These are phyloP conservation scores for Lampropteryx suffumata DNA, from an alignment of 2,888 invertebrate genomes.

Conservation along the genomic window DNA sequence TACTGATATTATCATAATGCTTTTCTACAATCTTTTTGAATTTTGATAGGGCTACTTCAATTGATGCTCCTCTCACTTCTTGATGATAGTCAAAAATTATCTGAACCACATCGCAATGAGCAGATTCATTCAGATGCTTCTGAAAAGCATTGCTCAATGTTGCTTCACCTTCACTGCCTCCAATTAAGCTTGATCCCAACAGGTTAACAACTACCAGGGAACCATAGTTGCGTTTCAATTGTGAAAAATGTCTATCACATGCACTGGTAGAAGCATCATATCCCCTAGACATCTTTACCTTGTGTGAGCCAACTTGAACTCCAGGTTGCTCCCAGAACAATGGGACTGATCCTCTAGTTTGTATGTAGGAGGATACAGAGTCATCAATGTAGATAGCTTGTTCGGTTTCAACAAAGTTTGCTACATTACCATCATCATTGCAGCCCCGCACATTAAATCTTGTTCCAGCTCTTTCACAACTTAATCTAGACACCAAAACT, in stretches of 20 bases:
- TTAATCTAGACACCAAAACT: constrained; percentile 96
- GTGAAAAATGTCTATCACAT: constrained; percentile 94
- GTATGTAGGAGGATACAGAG: constrained; percentile 93
- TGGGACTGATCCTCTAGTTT: constrained; percentile 98
- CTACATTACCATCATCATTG: constrained; percentile 99
- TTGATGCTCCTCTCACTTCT: constrained; percentile 91
- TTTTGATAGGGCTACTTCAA: constrained; percentile 90
- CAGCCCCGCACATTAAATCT: constrained; percentile 99
- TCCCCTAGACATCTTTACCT: constrained; percentile 97
- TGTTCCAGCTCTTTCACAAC: constrained; percentile 99
- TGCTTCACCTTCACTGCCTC: constrained; percentile 98
- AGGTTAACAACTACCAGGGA: constrained; percentile 96
- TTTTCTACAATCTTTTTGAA: constrained; percentile 91
- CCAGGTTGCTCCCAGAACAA: constrained; percentile 99
- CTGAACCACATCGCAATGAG: constrained; percentile 91
- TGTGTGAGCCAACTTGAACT: constrained; percentile 98
- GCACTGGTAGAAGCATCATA: constrained; percentile 97
- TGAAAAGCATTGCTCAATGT: constrained; percentile 97
- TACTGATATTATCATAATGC: constrained; percentile 87
- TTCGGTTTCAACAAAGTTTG: constrained; percentile 99
- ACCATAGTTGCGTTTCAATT: constrained; percentile 95
- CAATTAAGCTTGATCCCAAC: constrained; percentile 94
- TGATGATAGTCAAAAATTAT: constrained; percentile 98
- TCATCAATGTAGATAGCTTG: constrained; percentile 97
- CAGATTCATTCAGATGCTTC: constrained; percentile 92